Base-by-base conservation (phyloP, 2,113 vertebrate genomes). In the Datnioides undecimradiatus region DNA sequence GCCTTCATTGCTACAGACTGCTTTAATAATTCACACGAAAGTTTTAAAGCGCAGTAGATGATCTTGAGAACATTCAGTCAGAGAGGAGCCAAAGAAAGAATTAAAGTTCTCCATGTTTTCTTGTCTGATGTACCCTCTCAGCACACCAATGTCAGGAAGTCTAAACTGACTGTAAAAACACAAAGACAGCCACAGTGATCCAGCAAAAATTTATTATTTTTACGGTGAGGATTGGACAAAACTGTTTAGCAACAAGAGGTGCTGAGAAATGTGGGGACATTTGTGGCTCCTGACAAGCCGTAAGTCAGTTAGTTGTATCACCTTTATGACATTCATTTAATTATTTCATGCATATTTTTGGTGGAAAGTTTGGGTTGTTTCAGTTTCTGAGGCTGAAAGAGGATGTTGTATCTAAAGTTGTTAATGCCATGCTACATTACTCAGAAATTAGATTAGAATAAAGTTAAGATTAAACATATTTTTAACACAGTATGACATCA, bases 1-100 rank as follows among this genome's bases (percentile, higher is more conserved):
- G 55, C 51, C 76, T 71, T 78, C 59, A 71, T 73, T 52, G 66
- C 84, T 74, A 33, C 70, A 65, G 77, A 85, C 54, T 4, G 31
- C 72, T 69, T 90, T 19, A 91, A 91, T 91, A 86, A 93, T 93
- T 90, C 72, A 90, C 73, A 60, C 27, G 40, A 33, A 88, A 82
- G 86, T 91, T 90, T 87, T 58, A 88, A 82, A 82, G 29, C 43
- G 7, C 59, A 46, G 58, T 14, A 68, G 58, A 87, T 70, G 67
- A 88, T 89, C 64, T 65, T 38, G 67, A 72, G 80, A 85, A 90
- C 70, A 58, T 84, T 52, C 38, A 27, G 31, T 43, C 78, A 45
- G 48, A 58, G 55, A 66, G 27, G 62, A 68, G 55, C 21, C 38
- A 12, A 51, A 76, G 68, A 60, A 57, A 68, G 16, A 58, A 68